phyloP scores from a whole-genome alignment of 2,888 invertebrate species.

The Oxyscelio sp. region DNA sequence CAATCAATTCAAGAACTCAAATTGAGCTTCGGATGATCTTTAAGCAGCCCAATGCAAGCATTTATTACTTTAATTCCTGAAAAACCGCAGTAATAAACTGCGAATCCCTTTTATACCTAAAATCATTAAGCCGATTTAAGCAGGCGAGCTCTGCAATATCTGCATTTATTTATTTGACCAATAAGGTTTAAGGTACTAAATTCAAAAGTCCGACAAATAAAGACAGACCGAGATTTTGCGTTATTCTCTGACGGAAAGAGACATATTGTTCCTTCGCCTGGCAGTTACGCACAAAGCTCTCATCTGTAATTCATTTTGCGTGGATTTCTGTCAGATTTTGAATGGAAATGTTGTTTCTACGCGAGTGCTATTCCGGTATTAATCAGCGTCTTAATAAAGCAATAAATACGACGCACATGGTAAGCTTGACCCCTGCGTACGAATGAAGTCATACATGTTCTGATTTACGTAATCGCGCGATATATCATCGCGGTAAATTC shows the following conservation, averaged over 20 bases:
- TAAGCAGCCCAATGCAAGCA: no score
- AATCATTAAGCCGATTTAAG: slow-evolving; percentile 48
- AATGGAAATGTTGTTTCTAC: slow-evolving; percentile 36
- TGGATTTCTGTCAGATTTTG: slow-evolving; percentile 28
- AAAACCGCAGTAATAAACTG: slow-evolving; percentile 17
- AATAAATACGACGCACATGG: slow-evolving; percentile 42
- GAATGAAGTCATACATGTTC: slow-evolving; percentile 68
- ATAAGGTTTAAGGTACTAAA: slow-evolving; percentile 45
- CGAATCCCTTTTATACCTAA: slow-evolving; percentile 15
- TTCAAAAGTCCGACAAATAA: slow-evolving; percentile 42
- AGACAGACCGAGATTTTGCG: slow-evolving; percentile 31
- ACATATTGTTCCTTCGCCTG: slow-evolving; percentile 3
- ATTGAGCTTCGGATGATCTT: no score
- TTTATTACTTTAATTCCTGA: no score
- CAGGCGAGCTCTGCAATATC: slow-evolving; percentile 24
- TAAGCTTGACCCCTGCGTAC: slow-evolving; percentile 54
- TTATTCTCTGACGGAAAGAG: background rate
- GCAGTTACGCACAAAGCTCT: background rate
- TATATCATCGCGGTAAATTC: slow-evolving; percentile 62
- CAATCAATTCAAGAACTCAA: no score
- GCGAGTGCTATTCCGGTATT: slow-evolving; percentile 29
- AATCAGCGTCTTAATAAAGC: slow-evolving; percentile 67
- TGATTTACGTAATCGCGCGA: slow-evolving; percentile 76
- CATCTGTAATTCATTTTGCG: slow-evolving; percentile 20
- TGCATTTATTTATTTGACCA: slow-evolving; percentile 26